Evolutionary conservation across 2,113 vertebrate species (phyloP).

Genomic region (Gymnorhina tibicen): DNA sequence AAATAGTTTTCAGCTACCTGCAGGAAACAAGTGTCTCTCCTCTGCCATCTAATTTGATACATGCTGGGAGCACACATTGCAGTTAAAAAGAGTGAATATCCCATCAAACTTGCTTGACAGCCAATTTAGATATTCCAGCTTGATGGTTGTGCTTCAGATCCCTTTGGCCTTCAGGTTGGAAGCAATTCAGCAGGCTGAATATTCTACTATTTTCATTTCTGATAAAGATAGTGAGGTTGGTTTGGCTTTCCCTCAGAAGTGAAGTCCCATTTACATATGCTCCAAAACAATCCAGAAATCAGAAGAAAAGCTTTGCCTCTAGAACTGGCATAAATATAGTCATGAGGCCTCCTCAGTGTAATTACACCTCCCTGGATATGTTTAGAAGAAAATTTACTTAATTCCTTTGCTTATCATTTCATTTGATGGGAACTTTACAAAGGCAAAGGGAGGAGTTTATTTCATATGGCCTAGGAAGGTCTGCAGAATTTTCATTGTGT

Average conservation of each 20-base stretch:
- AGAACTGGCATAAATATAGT: not conserved
- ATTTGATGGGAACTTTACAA: not conserved
- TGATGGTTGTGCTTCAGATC: not conserved
- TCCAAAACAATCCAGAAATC: not conserved
- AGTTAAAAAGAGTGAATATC: not conserved
- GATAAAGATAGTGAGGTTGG: not conserved
- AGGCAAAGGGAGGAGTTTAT: not conserved
- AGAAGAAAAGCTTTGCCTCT: not conserved
- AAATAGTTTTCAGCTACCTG: not conserved
- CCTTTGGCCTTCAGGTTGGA: not conserved
- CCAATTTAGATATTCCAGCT: not conserved
- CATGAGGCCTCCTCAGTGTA: not conserved
- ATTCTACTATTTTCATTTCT: not conserved
- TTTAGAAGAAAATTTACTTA: not conserved
- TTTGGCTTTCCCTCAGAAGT: not conserved
- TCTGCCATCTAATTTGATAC: not conserved
- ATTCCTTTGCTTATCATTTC: not conserved
- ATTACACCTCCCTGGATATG: not conserved
- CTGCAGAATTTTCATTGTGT: not conserved
- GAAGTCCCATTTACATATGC: not conserved
- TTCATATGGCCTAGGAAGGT: not conserved
- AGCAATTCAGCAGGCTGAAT: not conserved
- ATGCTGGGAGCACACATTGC: not conserved
- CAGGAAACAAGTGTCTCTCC: not conserved
- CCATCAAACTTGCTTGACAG: not conserved